A percentile compares a stretch with the other conserved stretches of the same genome.
These are phyloP conservation scores for Ips nitidus DNA, from an alignment of 1,140 invertebrate genomes.

Conservation along the genomic window DNA sequence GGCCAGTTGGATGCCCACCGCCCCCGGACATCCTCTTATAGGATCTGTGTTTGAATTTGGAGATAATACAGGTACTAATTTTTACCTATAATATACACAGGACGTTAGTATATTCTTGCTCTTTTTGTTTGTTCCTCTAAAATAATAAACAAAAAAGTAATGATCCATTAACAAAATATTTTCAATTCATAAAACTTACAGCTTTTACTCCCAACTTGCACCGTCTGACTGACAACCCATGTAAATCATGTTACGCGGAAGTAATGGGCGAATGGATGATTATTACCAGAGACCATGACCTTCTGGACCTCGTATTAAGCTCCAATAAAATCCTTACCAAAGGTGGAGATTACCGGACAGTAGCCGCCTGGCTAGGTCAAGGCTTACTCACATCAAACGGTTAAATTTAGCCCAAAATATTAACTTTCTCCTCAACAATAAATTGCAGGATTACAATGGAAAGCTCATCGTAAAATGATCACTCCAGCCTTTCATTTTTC, in stretches of 20 bases:
- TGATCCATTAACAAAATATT: too few species aligned
- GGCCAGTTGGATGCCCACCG: not conserved
- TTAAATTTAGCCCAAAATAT: not conserved
- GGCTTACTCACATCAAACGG: conserved; percentile 70
- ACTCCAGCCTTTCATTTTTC: conserved; percentile 86
- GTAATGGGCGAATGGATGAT: not conserved
- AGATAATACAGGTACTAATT: not conserved
- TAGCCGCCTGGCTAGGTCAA: conserved; percentile 77
- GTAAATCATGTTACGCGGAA: conserved; percentile 8
- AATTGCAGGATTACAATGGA: conserved; percentile 58
- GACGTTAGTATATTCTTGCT: too few species aligned
- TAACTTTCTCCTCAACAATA: too few species aligned
- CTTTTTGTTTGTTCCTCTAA: too few species aligned
- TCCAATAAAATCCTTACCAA: conserved; percentile 58
- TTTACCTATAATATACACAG: too few species aligned
- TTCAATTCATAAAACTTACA: too few species aligned
- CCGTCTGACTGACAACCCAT: conserved; percentile 1
- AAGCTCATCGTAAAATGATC: conserved; percentile 65
- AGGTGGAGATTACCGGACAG: conserved; percentile 68
- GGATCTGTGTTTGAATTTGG: not conserved
- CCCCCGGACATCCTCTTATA: not conserved
- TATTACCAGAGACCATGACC: conserved; percentile 4
- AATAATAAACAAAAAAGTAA: too few species aligned
- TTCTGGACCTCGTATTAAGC: conserved; percentile 4
- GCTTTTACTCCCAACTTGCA: not conserved